These are phyloP conservation scores for Octopus sinensis DNA, from an alignment of 1,140 invertebrate genomes.

Conservation along the genomic window DNA sequence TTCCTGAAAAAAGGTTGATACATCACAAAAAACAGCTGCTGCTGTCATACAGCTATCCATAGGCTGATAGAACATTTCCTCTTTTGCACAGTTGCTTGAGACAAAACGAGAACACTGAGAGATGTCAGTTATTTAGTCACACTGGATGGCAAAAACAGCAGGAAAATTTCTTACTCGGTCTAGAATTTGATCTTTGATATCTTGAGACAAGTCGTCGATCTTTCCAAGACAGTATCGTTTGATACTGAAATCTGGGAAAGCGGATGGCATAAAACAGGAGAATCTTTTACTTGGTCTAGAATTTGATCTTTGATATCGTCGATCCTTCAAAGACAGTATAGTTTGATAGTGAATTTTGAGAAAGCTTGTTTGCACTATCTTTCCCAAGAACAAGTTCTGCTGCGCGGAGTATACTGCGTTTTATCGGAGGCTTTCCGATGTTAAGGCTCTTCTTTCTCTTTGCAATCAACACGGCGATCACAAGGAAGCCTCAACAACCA, in stretches of 20 bases:
- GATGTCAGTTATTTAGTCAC: slow-evolving; percentile 4
- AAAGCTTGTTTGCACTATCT: not conserved
- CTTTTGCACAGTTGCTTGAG: slow-evolving; percentile 4
- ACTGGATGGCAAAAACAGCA: not conserved
- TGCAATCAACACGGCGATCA: slow-evolving; percentile 4
- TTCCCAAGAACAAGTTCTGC: slow-evolving; percentile 4
- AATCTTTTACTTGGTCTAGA: too few relatives aligned
- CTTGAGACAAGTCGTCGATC: slow-evolving; percentile 4
- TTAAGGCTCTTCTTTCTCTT: slow-evolving; percentile 1
- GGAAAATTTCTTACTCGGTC: slow-evolving; percentile 5
- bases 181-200: slow-evolving; percentile 5
- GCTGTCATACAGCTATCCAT: slow-evolving; percentile 7
- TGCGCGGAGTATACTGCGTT: not conserved
- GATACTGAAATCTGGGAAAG: slow-evolving; percentile 4
- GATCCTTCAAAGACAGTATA: too few relatives aligned
- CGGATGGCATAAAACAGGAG: too few relatives aligned
- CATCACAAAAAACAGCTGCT: slow-evolving; percentile 7
- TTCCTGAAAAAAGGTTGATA: slow-evolving; percentile 5
- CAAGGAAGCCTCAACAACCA: slow-evolving; percentile 4
- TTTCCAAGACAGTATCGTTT: not conserved
- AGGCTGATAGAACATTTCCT: slow-evolving; percentile 4
- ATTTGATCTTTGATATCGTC: too few relatives aligned
- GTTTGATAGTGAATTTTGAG: too few relatives aligned
- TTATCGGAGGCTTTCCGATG: slow-evolving; percentile 4
- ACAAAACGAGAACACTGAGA: slow-evolving; percentile 4